These are phyloP conservation scores for Eupithecia pulchellata DNA, from an alignment of 2,888 invertebrate genomes.

Conservation along the genomic window DNA sequence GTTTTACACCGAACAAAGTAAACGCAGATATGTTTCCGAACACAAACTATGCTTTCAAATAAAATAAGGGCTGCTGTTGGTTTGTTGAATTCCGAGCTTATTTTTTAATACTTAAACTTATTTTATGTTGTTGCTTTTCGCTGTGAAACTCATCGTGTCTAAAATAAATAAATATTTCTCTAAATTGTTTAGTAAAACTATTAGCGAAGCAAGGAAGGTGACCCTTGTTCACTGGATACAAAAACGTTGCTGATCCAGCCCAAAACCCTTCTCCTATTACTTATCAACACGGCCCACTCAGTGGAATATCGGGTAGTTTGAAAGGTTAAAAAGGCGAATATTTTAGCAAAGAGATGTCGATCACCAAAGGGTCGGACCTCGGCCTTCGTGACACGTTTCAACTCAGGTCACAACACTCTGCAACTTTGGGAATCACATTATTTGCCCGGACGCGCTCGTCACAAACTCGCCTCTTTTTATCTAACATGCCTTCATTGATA, in stretches of 20 bases:
- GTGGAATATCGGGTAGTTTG: conserved; percentile 46
- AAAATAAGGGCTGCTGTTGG: not conserved
- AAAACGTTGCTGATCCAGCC: conserved; percentile 18
- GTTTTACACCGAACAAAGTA: not conserved
- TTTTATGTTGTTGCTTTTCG: not conserved
- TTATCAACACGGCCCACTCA: conserved; percentile 35
- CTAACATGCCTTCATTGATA: not conserved
- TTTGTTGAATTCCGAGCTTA: not conserved
- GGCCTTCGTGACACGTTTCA: conserved; percentile 40
- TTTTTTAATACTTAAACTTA: too few relatives aligned
- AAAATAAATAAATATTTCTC: not conserved
- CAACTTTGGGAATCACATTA: conserved; percentile 57
- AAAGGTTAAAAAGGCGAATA: conserved; percentile 45
- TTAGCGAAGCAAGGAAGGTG: not conserved
- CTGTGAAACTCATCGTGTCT: not conserved
- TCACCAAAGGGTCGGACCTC: conserved; percentile 36
- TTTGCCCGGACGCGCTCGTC: conserved; percentile 48
- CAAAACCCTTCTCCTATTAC: conserved; percentile 29
- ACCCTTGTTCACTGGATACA: conserved; percentile 18
- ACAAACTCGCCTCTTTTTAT: conserved; percentile 32
- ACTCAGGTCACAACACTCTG: conserved; percentile 50
- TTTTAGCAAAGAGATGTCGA: conserved; percentile 44
- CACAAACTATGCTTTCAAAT: not conserved
- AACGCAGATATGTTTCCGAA: not conserved
- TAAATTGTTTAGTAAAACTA: not conserved